phyloP scores from a whole-genome alignment of 2,113 vertebrate genomes.

The Poeciliopsis prolifica region DNA sequence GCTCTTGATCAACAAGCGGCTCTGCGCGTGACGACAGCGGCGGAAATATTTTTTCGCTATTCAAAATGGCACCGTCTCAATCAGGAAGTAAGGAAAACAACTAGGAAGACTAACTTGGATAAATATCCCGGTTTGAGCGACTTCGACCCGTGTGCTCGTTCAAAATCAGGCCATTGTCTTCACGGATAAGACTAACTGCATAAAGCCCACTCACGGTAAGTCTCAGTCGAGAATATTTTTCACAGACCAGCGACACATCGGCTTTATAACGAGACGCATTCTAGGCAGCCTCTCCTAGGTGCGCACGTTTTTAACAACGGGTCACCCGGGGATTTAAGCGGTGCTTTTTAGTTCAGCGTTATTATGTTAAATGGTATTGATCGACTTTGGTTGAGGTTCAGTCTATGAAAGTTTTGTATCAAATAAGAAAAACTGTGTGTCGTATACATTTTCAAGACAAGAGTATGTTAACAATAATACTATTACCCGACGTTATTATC shows the following conservation, averaged over 20 bases:
- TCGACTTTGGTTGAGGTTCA: neutral
- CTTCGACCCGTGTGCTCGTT: slow-evolving; percentile 47
- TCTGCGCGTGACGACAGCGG: slow-evolving; percentile 68
- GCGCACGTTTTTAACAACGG: slow-evolving; percentile 49
- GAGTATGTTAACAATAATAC: slow-evolving; percentile 2
- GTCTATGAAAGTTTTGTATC: neutral
- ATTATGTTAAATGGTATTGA: neutral
- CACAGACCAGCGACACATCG: slow-evolving; percentile 64
- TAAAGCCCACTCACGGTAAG: slow-evolving; percentile 54
- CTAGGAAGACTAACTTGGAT: slow-evolving; percentile 74
- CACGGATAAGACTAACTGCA: slow-evolving; percentile 44
- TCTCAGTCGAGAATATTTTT: slow-evolving; percentile 41
- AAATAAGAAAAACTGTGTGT: neutral
- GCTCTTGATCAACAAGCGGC: slow-evolving; percentile 40
- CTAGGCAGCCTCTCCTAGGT: slow-evolving; percentile 64
- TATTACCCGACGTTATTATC: slow-evolving; percentile 22
- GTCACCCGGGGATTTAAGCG: slow-evolving; percentile 34
- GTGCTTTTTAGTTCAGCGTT: neutral
- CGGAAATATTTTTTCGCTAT: slow-evolving; percentile 80
- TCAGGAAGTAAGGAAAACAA: slow-evolving; percentile 78
- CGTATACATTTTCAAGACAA: neutral
- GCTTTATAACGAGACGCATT: slow-evolving; percentile 52
- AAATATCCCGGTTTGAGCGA: slow-evolving; percentile 44
- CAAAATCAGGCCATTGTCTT: neutral
- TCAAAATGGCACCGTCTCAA: slow-evolving; percentile 83